These are phyloP conservation scores for Catocala fraxini DNA, from an alignment of 2,888 invertebrate genomes.

Conservation along the genomic window DNA sequence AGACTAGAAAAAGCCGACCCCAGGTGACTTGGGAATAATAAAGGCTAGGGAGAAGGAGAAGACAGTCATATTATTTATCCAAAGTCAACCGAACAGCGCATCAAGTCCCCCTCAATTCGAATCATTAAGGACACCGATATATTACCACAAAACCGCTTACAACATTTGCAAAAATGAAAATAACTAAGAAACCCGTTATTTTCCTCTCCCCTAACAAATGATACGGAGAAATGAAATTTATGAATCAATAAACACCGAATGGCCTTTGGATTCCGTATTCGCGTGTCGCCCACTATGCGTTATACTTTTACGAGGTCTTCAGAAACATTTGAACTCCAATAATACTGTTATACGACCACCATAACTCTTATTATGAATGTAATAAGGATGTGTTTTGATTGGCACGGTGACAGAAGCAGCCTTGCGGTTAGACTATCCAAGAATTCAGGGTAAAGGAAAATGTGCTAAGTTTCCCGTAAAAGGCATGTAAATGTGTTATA, in stretches of 20 bases:
- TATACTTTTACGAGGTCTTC: conserved; percentile 47
- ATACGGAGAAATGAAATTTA: conserved; percentile 47
- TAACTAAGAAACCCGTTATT: conserved; percentile 37
- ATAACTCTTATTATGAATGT: conserved; percentile 17
- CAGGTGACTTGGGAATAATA: too few species aligned
- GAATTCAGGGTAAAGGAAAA: conserved; percentile 41
- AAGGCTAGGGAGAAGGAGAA: too few species aligned
- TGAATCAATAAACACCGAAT: conserved; percentile 53
- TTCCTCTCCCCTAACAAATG: conserved; percentile 38
- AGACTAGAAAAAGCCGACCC: too few species aligned
- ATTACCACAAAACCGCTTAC: conserved; percentile 37
- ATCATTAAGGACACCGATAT: conserved; percentile 40
- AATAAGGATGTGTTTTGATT: conserved; percentile 21
- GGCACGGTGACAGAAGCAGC: conserved; percentile 1
- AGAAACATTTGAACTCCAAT: conserved; percentile 41
- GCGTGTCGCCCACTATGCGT: conserved; percentile 42
- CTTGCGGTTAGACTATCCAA: conserved; percentile 33
- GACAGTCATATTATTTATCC: too few species aligned
- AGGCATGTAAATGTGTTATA: conserved; percentile 42
- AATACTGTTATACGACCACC: conserved; percentile 17
- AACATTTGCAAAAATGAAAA: conserved; percentile 36
- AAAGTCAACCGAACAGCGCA: conserved; percentile 16
- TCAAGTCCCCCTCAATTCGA: conserved; percentile 40
- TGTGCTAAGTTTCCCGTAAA: conserved; percentile 46
- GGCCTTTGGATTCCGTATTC: conserved; percentile 42